Evolutionary conservation across 2,888 invertebrate species (phyloP), one percentile per base, ranked within the genome.

Genomic region (Imbricaverruca yamaguchii): DNA sequence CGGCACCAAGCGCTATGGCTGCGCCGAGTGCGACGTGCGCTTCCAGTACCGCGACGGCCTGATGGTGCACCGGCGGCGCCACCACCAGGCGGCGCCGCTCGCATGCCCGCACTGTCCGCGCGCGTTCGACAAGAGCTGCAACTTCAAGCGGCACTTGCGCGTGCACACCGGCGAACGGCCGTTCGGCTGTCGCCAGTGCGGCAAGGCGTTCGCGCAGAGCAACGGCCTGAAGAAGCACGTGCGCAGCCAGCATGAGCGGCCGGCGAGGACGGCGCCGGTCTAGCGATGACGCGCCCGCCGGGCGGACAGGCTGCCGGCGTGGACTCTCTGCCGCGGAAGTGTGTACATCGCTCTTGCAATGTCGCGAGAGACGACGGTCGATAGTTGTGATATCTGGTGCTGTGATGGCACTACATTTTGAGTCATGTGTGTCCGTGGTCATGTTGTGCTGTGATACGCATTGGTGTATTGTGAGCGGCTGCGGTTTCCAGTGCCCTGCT

Each of bases 1-100:
- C 25, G 69, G 69, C 11, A 69, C 25, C 12, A 82, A 81, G 39
- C 79, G 78, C 13, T 82, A 82, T 65, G 57, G 67, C 23, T 82
- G 82, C 81, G 63, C 59, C 23, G 81, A 81, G 39, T 82, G 82
- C 57, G 82, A 79, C 21, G 81, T 69, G 25, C 53, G 78, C 53
- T 82, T 82, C 25, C 80, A 80, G 56, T 82, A 82, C 65, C 59
- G 82, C 1, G 81, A 82, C 81, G 82, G 82, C 12, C 82, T 82
- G 55, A 81, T 82, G 55, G 81, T 81, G 65, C 82, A 82, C 63
- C 77, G 77, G 15, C 80, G 81, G 39, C 81, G 80, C 10, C 80
- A 79, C n/a, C 21, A 69, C 39, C 39, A 7, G 12, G 23, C 9
- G 13, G 13, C 13, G 6, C 69, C 11, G 25, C 69, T 69, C 39